A percentile compares a stretch with the other conserved stretches of the same genome.
phyloP scores from a whole-genome alignment of 2,113 vertebrate genomes.

The Apistogramma diplotaenia region DNA sequence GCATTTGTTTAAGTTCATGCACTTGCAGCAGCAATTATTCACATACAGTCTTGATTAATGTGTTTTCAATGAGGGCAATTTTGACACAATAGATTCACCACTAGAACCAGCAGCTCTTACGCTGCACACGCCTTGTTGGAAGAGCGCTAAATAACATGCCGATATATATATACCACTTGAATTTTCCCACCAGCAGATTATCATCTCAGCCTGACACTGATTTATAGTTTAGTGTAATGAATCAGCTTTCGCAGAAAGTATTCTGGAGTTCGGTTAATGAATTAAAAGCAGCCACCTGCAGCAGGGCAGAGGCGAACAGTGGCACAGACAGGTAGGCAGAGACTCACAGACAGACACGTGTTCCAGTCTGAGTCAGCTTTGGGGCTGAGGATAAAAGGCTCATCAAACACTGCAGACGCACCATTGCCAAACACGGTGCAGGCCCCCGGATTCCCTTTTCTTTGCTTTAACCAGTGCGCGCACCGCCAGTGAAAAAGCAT shows the following conservation, averaged over 20 bases:
- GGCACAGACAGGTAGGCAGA: slow-evolving; percentile 3
- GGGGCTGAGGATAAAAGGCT: slow-evolving; percentile 22
- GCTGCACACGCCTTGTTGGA: neutral
- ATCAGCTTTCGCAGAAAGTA: neutral
- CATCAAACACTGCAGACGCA: neutral
- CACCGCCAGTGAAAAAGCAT: neutral
- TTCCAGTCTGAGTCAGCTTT: slow-evolving; percentile 15
- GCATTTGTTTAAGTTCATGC: slow-evolving; percentile 7
- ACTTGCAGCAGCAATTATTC: neutral
- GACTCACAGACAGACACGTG: neutral
- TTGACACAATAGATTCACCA: neutral
- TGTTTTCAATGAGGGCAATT: neutral
- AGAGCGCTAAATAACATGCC: neutral
- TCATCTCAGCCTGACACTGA: neutral
- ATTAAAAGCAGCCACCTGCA: slow-evolving; percentile 7
- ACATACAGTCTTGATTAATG: neutral
- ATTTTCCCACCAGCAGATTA: neutral
- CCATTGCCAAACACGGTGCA: neutral
- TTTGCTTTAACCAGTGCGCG: neutral
- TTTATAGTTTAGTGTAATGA: neutral
- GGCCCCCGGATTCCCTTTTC: neutral
- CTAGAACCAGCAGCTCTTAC: neutral
- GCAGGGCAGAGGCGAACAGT: neutral
- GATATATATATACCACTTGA: neutral
- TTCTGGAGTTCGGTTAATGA: neutral